Evolutionary conservation across 2,888 invertebrate species (phyloP).

Genomic region (Aproaerema taeniolella): DNA sequence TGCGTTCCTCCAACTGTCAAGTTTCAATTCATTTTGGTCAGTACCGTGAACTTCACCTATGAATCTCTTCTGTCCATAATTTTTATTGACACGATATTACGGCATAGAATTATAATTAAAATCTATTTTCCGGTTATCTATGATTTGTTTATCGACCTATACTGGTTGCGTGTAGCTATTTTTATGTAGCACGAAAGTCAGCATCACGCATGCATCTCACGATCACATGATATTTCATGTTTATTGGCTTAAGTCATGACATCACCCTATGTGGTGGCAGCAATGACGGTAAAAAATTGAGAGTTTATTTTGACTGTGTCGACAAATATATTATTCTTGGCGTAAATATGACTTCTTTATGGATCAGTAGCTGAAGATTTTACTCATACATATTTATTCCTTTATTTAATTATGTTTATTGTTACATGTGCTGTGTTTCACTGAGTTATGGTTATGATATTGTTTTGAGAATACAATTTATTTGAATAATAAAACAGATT

Average conservation of each 20-base stretch:
- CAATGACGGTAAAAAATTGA: constrained; percentile 60
- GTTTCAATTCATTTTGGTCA: constrained; percentile 21
- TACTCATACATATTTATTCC: constrained; percentile 30
- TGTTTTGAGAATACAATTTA: constrained; percentile 8
- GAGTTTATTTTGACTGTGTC: constrained; percentile 53
- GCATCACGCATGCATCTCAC: constrained; percentile 55
- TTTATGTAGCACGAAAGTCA: constrained; percentile 46
- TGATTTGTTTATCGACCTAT: constrained; percentile 37
- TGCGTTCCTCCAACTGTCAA: constrained; percentile 26
- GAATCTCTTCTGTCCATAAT: constrained; percentile 6
- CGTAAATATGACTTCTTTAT: constrained; percentile 31
- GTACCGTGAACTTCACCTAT: constrained; percentile 21
- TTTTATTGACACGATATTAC: constrained; percentile 23
- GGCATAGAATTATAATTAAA: constrained; percentile 25
- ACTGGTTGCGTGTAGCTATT: constrained; percentile 53
- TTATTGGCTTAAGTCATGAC: constrained; percentile 72
- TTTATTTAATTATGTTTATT: constrained; percentile 35
- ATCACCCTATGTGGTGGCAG: constrained; percentile 64
- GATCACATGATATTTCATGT: constrained; percentile 65
- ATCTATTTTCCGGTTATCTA: constrained; percentile 34
- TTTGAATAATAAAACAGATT: too few species aligned
- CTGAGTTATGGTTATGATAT: constrained; percentile 13
- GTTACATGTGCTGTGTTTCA: constrained; percentile 29
- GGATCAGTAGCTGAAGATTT: constrained; percentile 41
- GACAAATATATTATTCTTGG: constrained; percentile 25